Conservation (phyloP, 2,113 vertebrate species). For the Serranochromis macrocephalus region DNA sequence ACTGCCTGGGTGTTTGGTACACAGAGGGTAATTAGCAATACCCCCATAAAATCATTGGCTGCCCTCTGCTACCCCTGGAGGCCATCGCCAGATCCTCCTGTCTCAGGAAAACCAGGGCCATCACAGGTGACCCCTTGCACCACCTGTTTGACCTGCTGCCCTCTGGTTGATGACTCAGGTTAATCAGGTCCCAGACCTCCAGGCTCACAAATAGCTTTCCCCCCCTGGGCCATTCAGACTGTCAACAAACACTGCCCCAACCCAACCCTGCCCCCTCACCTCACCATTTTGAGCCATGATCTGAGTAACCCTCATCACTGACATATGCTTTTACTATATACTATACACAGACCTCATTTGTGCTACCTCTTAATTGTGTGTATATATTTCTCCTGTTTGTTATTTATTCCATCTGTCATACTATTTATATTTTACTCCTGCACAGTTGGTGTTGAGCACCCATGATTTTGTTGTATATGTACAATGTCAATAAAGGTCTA, state of each 20-base stretch:
- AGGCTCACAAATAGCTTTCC: accelerated
- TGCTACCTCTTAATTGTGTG: neutral
- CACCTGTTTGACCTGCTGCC: neutral
- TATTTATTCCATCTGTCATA: neutral
- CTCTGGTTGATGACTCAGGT: neutral
- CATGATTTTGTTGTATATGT: neutral
- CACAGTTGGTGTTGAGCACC: neutral
- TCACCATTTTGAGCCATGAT: neutral
- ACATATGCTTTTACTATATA: neutral
- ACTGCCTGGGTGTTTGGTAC: neutral
- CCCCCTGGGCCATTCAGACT: neutral
- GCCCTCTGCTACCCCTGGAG: neutral
- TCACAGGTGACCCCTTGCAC: neutral
- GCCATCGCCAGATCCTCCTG: neutral
- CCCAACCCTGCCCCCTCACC: neutral
- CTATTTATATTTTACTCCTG: neutral
- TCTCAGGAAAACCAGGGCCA: neutral
- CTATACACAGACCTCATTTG: neutral
- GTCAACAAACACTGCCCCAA: neutral
- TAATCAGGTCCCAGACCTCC: neutral
- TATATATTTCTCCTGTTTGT: neutral
- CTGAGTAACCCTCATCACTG: neutral
- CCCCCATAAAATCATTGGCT: neutral
- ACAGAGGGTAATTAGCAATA: neutral
- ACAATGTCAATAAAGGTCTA: neutral